Evolutionary conservation across 1,140 invertebrate genomes (phyloP), one percentile per base, ranked within the genome.

Genomic region (Schlechtendalia chinensis): DNA sequence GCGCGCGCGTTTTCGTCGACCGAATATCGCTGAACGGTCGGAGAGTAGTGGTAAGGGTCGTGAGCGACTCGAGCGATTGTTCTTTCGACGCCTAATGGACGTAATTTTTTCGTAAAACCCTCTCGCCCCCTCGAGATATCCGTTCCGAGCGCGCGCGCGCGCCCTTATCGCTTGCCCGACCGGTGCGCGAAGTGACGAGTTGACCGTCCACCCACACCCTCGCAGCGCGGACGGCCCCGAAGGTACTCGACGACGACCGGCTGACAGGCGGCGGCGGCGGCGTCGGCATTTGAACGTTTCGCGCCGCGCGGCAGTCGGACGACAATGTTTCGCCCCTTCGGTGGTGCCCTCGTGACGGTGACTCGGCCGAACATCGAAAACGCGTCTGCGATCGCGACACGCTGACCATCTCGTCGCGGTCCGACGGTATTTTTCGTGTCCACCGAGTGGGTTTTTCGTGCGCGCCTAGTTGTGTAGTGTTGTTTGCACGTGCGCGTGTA

Each of bases 31-130:
- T 4, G 47, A 29, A 29, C 19, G 61, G 61, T 14, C 56, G 29
- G 19, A 16, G 17, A n/a, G n/a, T n/a, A n/a, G n/a, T n/a, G n/a
- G n/a, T 5, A 24, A 16, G 22, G 59, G 10, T 16, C 24, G 59
- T 27, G 59, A 24, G 17, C 24, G 61, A 17, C 6, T 8, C 27
- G 17, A 63, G 27, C 39, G 22, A 69, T 69, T 69, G 39, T 69
- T 69, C 67, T 69, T 69, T 50, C 47, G 39, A 69, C 67, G 67
- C 22, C 39, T 69, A 69, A 69, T 69, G 67, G 67, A 69, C 67
- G 67, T 69, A 69, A 69, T 69, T 69, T 50, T 69, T 69, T 69
- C 32, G 29, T n/a, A n/a, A 29, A 24, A 24, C 67, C 39, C 45
- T 47, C 39, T 16, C 39, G 1, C 12, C 29, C 29, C 29, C 61